A percentile compares a stretch with the other conserved stretches of the same genome.
Evolutionary conservation across 2,797 vertebrate species (phyloP).

Genomic region (Sciurus carolinensis): DNA sequence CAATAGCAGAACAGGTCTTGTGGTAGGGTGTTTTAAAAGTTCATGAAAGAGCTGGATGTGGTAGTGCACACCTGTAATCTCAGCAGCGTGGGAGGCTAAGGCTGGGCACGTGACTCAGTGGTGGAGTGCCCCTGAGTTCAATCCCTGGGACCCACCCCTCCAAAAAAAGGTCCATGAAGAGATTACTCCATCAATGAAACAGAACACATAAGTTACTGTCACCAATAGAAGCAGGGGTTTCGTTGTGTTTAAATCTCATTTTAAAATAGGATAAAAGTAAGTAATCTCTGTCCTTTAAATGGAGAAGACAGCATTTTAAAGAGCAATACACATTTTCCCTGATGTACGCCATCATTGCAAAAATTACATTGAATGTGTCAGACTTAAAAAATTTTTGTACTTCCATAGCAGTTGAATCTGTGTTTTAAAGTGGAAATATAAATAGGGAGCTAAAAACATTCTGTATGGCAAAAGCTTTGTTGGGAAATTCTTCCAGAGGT

Average conservation of each 20-base stretch:
- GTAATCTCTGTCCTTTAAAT: slow-evolving; percentile 15
- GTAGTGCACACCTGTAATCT: too few relatives aligned
- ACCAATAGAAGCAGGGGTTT: background rate
- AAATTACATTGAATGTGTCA: background rate
- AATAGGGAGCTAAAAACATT: background rate
- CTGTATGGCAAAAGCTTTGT: background rate
- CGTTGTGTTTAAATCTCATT: background rate
- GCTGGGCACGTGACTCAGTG: too few relatives aligned
- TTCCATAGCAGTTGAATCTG: background rate
- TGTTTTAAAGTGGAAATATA: background rate
- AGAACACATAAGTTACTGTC: background rate
- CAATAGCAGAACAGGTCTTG: background rate
- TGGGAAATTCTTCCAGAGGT: background rate
- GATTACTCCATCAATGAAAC: background rate
- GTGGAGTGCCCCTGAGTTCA: too few relatives aligned
- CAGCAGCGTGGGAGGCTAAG: too few relatives aligned
- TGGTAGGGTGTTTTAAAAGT: background rate
- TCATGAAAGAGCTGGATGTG: background rate
- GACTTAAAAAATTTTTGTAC: background rate
- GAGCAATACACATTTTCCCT: background rate
- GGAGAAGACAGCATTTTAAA: background rate
- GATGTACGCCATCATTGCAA: background rate
- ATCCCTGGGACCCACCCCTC: too few relatives aligned
- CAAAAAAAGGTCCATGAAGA: background rate
- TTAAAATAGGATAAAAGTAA: slow-evolving; percentile 16